Conservation (phyloP, 2,797 vertebrate genomes). For the Cynodonichthys magdalenae region DNA sequence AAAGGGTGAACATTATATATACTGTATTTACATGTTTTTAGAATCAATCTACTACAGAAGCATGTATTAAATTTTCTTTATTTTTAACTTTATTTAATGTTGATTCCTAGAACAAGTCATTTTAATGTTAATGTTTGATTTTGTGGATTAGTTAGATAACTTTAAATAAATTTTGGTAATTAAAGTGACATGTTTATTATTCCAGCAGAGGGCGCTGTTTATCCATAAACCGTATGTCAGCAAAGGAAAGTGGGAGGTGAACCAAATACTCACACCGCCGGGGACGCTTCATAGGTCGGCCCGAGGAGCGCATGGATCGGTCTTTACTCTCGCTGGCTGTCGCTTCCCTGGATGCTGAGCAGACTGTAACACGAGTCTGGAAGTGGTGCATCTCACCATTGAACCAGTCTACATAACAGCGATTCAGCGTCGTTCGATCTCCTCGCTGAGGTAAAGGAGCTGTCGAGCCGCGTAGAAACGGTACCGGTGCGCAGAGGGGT, state of each 20-base stretch:
- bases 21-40: too few relatives aligned
- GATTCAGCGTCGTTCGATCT: background rate
- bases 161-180: too few relatives aligned
- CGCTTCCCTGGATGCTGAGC: conserved; percentile 62
- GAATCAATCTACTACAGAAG: too few relatives aligned
- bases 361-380: conserved; percentile 22
- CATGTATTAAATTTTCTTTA: too few relatives aligned
- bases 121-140: too few relatives aligned
- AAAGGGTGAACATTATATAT: too few relatives aligned
- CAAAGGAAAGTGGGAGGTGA: conserved; percentile 67
- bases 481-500: conserved; percentile 80
- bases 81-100: too few relatives aligned
- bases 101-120: too few relatives aligned
- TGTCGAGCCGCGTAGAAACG: background rate
- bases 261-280: conserved; percentile 43
- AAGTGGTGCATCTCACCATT: conserved; percentile 32
- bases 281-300: conserved; percentile 69
- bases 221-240: background rate
- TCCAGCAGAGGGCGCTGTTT: conserved; percentile 46
- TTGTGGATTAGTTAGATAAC: too few relatives aligned
- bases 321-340: conserved; percentile 40
- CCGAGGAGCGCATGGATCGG: conserved; percentile 66
- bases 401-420: background rate
- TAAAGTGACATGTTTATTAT: too few relatives aligned
- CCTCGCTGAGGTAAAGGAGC: conserved; percentile 9